phyloP scores from a whole-genome alignment of 2,797 vertebrate species.

The Microctenopoma steveboyesi region DNA sequence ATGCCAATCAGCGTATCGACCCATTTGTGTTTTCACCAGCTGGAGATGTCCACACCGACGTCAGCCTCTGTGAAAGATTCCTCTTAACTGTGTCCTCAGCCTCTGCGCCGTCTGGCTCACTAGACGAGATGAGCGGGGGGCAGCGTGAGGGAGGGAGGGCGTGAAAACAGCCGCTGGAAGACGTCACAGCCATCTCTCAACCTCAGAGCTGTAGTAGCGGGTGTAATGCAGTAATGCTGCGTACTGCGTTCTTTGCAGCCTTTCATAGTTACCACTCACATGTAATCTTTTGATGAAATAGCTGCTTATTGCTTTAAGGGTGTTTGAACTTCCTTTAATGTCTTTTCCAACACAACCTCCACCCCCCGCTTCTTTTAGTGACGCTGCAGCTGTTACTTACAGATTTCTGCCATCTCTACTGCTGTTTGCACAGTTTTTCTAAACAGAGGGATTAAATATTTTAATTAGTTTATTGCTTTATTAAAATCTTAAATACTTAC shows the following conservation, averaged over 20 bases:
- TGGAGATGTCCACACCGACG: constrained; percentile 44
- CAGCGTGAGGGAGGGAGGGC: neutral
- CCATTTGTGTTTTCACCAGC: constrained; percentile 57
- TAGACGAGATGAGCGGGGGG: constrained; percentile 39
- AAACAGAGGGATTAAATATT: constrained; percentile 48
- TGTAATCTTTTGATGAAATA: neutral
- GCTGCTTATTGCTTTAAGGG: neutral
- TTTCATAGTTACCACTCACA: neutral
- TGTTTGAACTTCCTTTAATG: neutral
- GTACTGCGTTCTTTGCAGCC: neutral
- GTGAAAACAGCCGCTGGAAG: constrained; percentile 42
- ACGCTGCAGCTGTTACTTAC: constrained; percentile 27
- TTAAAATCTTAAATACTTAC: no score
- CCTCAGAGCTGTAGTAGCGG: constrained; percentile 42
- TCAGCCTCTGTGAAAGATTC: constrained; percentile 55
- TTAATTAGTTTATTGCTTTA: constrained; percentile 48
- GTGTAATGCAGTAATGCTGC: neutral
- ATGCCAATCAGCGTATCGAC: constrained; percentile 65
- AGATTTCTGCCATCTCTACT: constrained; percentile 28
- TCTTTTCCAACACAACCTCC: constrained; percentile 4
- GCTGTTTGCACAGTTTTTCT: constrained; percentile 13
- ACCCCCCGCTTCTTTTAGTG: constrained; percentile 27
- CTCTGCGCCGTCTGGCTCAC: constrained; percentile 30
- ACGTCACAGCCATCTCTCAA: constrained; percentile 46
- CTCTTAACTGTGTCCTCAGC: constrained; percentile 47